Evolutionary conservation across 1,140 invertebrate species (phyloP), one percentile per base, ranked within the genome.

Genomic region (Zaprionus gabonicus): DNA sequence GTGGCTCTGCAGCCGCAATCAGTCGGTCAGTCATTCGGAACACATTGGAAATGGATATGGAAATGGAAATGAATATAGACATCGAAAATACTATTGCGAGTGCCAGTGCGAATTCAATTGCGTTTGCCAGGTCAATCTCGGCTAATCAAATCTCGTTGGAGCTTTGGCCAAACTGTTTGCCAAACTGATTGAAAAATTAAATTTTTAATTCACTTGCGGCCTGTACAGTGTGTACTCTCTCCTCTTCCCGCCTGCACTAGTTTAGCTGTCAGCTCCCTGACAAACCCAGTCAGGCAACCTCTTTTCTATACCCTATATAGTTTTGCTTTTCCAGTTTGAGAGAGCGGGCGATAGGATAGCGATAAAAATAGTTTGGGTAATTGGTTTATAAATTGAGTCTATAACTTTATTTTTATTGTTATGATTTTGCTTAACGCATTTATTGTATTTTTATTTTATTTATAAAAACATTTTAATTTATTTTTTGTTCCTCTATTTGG

Each of bases 181-280:
- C 56, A 66, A 69, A 41, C 69, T 84, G 80, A 88, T 88, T 88
- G 85, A 67, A 88, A 88, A 84, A 88, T 84, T 88, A 59, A 84
- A 88, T 88, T 90, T 88, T 88, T 88, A 90, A 88, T 88, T 81
- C 70, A 55, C 31, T 77, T 84, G 78, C 71, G 72, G 78, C 44
- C 65, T 46, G 46, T 12, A 51, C 46, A 49, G 46, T 23, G n/a
- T n/a, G 6, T n/a, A 7, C 41, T 31, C 13, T 1, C n/a, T 13
- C 1, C 1, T 10, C 36, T 38, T 0, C 41, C 10, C n/a, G n/a
- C 3, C n/a, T 20, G 7, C 2, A 3, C n/a, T 46, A 46, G n/a
- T 46, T 7, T 7, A 46, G 41, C 41, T 46, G 41, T 23, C 46
- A 23, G 46, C 20, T 49, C 46, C 46, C 20, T 46, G 7, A 46